Conservation (phyloP, 2,113 vertebrate genomes). For the Anguilla japonica region DNA sequence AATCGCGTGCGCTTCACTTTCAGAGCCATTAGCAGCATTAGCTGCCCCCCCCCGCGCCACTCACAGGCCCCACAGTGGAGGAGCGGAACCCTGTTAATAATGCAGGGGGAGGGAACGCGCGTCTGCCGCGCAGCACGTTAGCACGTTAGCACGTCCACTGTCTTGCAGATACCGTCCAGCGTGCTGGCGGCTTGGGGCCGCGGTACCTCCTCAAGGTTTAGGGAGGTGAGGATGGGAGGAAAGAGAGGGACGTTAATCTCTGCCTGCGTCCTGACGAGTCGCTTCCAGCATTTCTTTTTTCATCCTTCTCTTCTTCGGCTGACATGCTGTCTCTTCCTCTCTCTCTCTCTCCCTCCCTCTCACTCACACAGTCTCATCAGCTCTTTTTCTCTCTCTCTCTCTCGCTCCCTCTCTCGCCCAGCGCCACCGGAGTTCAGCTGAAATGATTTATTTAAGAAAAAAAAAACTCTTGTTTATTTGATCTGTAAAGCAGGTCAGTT, state of each 20-base stretch:
- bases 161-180: neutral
- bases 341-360: conserved; percentile 27
- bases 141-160: neutral
- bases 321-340: neutral
- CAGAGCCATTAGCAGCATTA: neutral
- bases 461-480: conserved; percentile 25
- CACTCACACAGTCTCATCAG: neutral
- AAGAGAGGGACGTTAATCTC: neutral
- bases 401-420: conserved; percentile 31
- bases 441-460: neutral
- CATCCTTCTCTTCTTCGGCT: neutral
- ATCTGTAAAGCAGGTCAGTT: conserved; percentile 39
- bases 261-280: neutral
- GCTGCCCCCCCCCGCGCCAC: neutral
- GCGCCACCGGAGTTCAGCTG: conserved; percentile 25
- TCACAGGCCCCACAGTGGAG: neutral
- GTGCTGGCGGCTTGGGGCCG: neutral
- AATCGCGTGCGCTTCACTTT: no score
- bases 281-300: neutral
- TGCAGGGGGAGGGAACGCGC: neutral
- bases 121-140: neutral
- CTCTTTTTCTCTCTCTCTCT: conserved; percentile 34
- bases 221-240: neutral
- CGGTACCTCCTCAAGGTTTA: neutral
- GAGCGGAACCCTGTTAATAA: neutral